Conservation (phyloP, 1,140 invertebrate species). For the Tetranychus cinnabarinus region DNA sequence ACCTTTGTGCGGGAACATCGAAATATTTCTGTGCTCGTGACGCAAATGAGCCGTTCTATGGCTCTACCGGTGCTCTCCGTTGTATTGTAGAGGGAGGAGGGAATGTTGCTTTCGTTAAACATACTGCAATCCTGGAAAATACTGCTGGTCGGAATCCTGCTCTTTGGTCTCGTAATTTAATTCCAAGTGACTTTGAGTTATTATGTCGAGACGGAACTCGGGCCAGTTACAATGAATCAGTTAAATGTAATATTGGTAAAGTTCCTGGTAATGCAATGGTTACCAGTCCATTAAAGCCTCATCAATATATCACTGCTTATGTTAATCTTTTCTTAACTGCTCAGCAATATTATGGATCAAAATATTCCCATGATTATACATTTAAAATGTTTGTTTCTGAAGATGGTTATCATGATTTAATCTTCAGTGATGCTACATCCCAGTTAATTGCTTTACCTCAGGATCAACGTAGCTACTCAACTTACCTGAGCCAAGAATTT, state of each 20-base stretch:
- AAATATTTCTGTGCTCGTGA: slow-evolving; percentile 54
- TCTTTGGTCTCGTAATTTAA: slow-evolving; percentile 66
- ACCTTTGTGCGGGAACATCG: slow-evolving; percentile 69
- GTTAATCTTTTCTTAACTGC: slow-evolving; percentile 70
- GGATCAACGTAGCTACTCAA: slow-evolving; percentile 33
- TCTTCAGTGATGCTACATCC: slow-evolving; percentile 73
- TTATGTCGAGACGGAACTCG: slow-evolving; percentile 69
- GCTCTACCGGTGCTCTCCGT: slow-evolving; percentile 64
- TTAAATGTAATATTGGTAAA: slow-evolving; percentile 58
- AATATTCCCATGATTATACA: slow-evolving; percentile 58
- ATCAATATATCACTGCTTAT: slow-evolving; percentile 52
- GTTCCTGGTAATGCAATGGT: slow-evolving; percentile 78
- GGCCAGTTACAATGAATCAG: slow-evolving; percentile 12
- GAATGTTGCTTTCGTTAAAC: slow-evolving; percentile 76
- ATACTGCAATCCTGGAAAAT: slow-evolving; percentile 66
- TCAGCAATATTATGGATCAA: slow-evolving; percentile 66
- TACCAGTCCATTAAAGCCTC: slow-evolving; percentile 47
- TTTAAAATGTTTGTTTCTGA: slow-evolving; percentile 59
- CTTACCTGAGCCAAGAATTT: slow-evolving; percentile 46
- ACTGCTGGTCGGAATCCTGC: slow-evolving; percentile 65
- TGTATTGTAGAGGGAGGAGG: slow-evolving; percentile 85
- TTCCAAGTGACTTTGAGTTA: slow-evolving; percentile 74
- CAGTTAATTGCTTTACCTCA: slow-evolving; percentile 39
- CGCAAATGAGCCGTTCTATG: slow-evolving; percentile 65
- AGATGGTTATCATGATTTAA: slow-evolving; percentile 54